Percentiles rank a stretch among this genome's conserved stretches.
These are phyloP conservation scores for Poeciliopsis occidentalis DNA, from an alignment of 2,113 vertebrate species.

Conservation along the genomic window DNA sequence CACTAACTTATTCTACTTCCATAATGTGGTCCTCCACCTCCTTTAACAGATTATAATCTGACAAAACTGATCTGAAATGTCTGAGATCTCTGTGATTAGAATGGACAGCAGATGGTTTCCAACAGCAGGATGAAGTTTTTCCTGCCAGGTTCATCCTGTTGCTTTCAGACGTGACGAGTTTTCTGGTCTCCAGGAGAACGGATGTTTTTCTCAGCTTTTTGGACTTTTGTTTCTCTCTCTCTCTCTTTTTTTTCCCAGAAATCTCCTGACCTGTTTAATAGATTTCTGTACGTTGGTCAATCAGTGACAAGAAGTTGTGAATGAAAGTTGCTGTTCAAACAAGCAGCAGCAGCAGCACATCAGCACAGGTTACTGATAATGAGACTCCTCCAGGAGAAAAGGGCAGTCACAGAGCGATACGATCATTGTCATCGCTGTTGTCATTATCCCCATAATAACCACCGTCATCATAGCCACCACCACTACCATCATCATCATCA, in stretches of 20 bases:
- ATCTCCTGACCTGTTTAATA: slow-evolving; percentile 5
- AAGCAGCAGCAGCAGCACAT: background rate
- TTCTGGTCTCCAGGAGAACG: background rate
- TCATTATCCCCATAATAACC: too few species aligned
- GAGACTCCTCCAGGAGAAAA: background rate
- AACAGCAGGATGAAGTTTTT: background rate
- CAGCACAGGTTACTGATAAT: background rate
- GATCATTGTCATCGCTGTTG: too few species aligned
- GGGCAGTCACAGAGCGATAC: background rate
- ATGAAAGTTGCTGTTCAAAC: slow-evolving; percentile 2
- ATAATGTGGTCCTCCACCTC: background rate
- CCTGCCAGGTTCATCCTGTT: background rate
- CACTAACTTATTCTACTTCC: too few species aligned
- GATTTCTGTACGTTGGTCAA: slow-evolving; percentile 24
- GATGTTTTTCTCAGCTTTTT: background rate
- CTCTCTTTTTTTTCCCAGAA: background rate
- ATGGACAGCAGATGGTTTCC: background rate
- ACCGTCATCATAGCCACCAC: too few species aligned
- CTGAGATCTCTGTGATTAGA: too few species aligned
- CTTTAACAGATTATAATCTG: background rate
- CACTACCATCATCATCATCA: rapidly evolving
- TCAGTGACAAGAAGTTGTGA: slow-evolving; percentile 41
- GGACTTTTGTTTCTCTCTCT: background rate
- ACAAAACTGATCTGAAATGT: background rate
- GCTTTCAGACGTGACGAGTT: too few species aligned